phyloP scores from a whole-genome alignment of 23 tunicate genomes.

The Oikopleura albicans region DNA sequence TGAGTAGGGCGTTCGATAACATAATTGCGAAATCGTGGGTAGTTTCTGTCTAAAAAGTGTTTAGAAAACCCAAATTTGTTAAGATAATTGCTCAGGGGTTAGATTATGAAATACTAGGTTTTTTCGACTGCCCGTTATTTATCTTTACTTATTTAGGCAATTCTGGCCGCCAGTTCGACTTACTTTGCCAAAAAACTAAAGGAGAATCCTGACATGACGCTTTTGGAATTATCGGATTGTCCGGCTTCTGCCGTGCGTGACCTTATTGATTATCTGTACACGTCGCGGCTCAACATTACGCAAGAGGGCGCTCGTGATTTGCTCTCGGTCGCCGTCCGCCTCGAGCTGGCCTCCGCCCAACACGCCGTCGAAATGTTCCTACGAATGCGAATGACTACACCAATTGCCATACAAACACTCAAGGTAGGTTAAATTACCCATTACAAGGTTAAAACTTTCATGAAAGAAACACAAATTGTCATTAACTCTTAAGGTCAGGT shows the following conservation, averaged over 20 bases:
- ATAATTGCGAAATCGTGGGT: no score
- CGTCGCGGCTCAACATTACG: neutral
- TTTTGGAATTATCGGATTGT: neutral
- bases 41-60: no score
- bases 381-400: neutral
- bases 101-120: no score
- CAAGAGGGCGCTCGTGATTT: neutral
- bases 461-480: no score
- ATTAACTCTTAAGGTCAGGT: no score
- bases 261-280: neutral
- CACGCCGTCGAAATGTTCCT: constrained; percentile 10
- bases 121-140: no score
- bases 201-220: neutral
- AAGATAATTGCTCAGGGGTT: no score
- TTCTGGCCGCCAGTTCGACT: neutral
- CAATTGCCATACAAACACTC: neutral
- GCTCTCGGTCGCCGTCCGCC: neutral
- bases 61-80: no score
- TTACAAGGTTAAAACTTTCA: no score
- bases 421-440: neutral
- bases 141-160: no score
- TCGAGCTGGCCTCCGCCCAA: constrained; percentile 13
- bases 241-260: constrained; percentile 7
- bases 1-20: no score
- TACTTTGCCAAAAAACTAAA: neutral